Evolutionary conservation across 2,888 invertebrate genomes (phyloP).

Genomic region (Labia minor): DNA sequence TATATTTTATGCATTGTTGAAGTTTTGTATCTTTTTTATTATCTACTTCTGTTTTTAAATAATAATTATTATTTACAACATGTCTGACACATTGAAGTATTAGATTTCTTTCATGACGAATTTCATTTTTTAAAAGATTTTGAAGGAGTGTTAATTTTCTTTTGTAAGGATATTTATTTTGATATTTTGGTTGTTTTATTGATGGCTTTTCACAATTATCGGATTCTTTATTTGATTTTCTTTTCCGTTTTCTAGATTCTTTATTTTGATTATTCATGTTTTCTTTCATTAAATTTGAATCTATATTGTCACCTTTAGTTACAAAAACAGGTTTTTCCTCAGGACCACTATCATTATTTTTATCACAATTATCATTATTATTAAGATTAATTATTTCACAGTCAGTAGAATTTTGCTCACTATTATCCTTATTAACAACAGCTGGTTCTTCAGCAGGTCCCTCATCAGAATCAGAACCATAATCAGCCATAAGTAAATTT

Average conservation of each 20-base stretch:
- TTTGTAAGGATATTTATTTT: constrained; percentile 14
- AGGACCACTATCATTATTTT: neutral
- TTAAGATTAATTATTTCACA: constrained; percentile 3
- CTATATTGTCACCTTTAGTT: no score
- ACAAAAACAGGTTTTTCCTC: constrained; percentile 18
- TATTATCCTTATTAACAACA: neutral
- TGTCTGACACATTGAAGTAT: constrained; percentile 76
- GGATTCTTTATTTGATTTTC: constrained; percentile 14
- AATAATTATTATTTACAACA: constrained; percentile 63
- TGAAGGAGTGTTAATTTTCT: constrained; percentile 28
- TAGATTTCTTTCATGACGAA: constrained; percentile 74
- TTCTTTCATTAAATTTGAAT: neutral
- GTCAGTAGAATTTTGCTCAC: neutral
- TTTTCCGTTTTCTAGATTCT: constrained; percentile 14
- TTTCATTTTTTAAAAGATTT: constrained; percentile 60
- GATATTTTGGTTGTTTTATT: no score
- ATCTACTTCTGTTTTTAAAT: no score
- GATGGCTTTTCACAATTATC: no score
- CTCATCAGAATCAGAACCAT: neutral
- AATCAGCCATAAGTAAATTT: neutral
- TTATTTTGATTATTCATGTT: constrained; percentile 18
- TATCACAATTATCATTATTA: neutral
- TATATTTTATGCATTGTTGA: no score
- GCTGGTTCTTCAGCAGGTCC: constrained; percentile 13
- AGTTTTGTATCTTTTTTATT: no score